Base-by-base conservation (phyloP, 2,888 invertebrate species). In the Alviniconcha strummeri region DNA sequence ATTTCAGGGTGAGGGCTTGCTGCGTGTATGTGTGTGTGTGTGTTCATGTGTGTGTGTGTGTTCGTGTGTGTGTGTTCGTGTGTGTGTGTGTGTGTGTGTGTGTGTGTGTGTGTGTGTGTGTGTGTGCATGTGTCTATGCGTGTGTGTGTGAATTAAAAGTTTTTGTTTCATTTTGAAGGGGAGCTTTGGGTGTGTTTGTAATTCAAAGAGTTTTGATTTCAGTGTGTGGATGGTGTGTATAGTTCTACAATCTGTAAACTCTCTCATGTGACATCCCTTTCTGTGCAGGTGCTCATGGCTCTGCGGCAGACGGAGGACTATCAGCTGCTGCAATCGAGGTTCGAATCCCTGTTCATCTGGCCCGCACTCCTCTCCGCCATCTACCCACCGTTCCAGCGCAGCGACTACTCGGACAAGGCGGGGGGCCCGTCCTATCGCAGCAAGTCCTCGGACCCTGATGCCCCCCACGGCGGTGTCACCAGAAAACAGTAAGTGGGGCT, bases 281-380 rank as follows among this genome's bases (percentile, higher is more conserved):
- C 52, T 54, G 8, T 13, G n/a, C 80, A 75, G 60, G 56, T 75
- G 69, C 52, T 89, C 78, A 69, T 79, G 19, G 72, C 72, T 13
- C 36, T 88, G 4, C 85, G 87, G 11, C 52, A 80, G 15, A 85
- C 87, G 0, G 84, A 85, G 5, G 87, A 88, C 7, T 90, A 84
- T 81, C 72, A 86, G 36, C 56, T 84, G 78, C 77, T 90, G 13
- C 81, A 89, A 86, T 87, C 88, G 6, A 80, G 91, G 71, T 91
- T 92, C 80, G 85, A 87, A n/a, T 86, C 91, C 0, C 71, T 91
- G 19, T 92, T 91, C 83, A 84, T 89, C 78, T 92, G 91, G 91
- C 91, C 91, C 36, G 91, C 90, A 4, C 82, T 92, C 1, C 79
- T 91, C 69, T 88, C 92, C 9, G 88, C 90, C 1, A 82, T 89